Evolutionary conservation across 2,797 vertebrate genomes (phyloP), one percentile per base, ranked within the genome.

Genomic region (Eulemur mongoz): DNA sequence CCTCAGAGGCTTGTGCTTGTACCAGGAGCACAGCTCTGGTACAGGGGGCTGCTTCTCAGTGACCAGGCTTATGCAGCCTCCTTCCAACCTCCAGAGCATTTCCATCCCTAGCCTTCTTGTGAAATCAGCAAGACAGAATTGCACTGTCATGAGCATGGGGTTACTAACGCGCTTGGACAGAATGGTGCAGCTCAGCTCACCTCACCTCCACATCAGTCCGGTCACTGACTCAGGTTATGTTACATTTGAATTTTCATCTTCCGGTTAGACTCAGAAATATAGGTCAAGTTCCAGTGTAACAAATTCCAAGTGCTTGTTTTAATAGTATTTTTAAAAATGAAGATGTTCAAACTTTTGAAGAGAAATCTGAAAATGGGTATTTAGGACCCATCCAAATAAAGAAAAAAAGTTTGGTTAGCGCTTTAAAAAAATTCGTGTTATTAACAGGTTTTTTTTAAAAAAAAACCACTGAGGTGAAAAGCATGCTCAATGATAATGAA

Each of bases 351-450:
- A 79, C 45, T 93, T 92, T 96, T 89, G 1, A 82, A 84, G 70
- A 96, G 32, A 93, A 93, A 95, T 57, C 75, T 90, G 50, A 35
- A 73, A 94, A 91, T 90, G 45, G 52, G 25, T 12, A 88, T 80
- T 97, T 84, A 90, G 63, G 82, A 48, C 23, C 82, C 35, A 89
- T 76, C 52, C 69, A 79, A 89, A 91, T 92, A 89, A 95, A 83
- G 72, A 92, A 38, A 25, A 95, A 93, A 90, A 50, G 4, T 91
- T 95, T 82, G 43, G 63, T 65, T 73, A 75, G 32, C 43, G 23
- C 18, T 78, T 91, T 91, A 14, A 22, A 57, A 89, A 83, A 65
- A 43, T 35, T 48, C 25, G 17, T 88, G 35, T 91, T 92, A 69
- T 70, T 59, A 75, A 89, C 57, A 83, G 45, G 35, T 25, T 84